These are phyloP conservation scores for Noctuana brunneofusca DNA, from an alignment of 2,888 invertebrate genomes.

Conservation along the genomic window DNA sequence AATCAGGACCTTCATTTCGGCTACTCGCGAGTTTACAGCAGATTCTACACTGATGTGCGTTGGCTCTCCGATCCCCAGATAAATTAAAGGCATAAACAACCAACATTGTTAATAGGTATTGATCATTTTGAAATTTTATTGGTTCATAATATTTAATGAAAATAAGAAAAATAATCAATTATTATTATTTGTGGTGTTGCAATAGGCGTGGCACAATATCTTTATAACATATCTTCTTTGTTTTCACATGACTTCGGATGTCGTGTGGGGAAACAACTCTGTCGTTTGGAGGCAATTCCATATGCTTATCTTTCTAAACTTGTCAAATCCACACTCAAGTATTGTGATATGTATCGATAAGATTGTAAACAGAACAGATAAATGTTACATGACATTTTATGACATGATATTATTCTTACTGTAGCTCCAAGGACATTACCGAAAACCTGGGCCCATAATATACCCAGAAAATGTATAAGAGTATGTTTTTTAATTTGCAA, in stretches of 20 bases:
- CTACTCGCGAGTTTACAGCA: too few species aligned
- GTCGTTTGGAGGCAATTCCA: neutral
- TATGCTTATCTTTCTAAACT: slow-evolving; percentile 34
- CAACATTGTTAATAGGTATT: too few species aligned
- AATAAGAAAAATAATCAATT: too few species aligned
- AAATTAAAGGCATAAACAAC: too few species aligned
- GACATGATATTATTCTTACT: slow-evolving; percentile 54
- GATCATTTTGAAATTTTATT: too few species aligned
- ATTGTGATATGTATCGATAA: slow-evolving; percentile 50
- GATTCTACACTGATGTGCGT: too few species aligned
- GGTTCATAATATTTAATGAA: too few species aligned
- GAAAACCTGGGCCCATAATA: slow-evolving; percentile 54
- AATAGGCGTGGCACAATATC: too few species aligned
- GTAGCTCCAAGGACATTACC: slow-evolving; percentile 53
- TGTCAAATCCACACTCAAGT: slow-evolving; percentile 47
- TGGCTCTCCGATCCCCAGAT: too few species aligned
- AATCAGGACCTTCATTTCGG: too few species aligned
- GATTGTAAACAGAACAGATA: slow-evolving; percentile 61
- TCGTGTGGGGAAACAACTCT: neutral
- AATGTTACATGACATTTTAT: slow-evolving; percentile 59
- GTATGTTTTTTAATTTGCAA: slow-evolving; percentile 45
- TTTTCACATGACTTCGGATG: neutral
- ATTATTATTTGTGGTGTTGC: too few species aligned
- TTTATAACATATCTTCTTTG: neutral
- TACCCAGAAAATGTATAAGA: slow-evolving; percentile 50